Base-by-base conservation (phyloP, 37 sponge, comb jelly and placozoan species). In the Petrosia ficiformis region DNA sequence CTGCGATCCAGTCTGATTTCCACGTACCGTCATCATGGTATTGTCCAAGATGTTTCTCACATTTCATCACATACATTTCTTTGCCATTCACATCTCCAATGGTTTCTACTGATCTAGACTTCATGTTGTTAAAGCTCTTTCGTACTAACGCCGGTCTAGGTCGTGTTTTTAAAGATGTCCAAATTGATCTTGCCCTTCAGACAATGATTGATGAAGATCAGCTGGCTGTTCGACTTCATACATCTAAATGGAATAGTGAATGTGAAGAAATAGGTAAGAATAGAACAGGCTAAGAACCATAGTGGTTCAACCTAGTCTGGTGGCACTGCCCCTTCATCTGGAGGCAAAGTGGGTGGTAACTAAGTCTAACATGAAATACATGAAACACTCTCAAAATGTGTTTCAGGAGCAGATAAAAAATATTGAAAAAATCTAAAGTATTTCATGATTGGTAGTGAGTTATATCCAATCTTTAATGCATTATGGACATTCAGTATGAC, bases 91-190 rank as follows among this genome's bases (percentile, higher is more conserved):
- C 29, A 39, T 68, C n/a, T 1, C 75, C 79, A 14, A n/a, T 56
- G 33, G 77, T 85, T 39, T 6, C 30, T 6, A 85, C 86, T 2
- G 78, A 85, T 60, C 37, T 79, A 37, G 80, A 85, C 44, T 85
- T 85, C 38, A 52, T 85, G 58, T 22, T 85, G 41, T 28, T 85
- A 39, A 78, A 58, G 44, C 52, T 85, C 38, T 85, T 74, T 68
- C 67, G 86, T 21, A 85, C 86, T 14, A 76, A 85, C 48, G 69
- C 80, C 65, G 86, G 86, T 0, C 44, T 73, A 22, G 86, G 80
- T 6, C 59, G 59, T n/a, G 75, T 79, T 33, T 68, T 85, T 3
- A 68, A 60, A 42, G 79, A 79, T 35, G 54, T 85, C 36, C 86
- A 85, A 36, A 65, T 85, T n/a, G 31, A 81, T 19, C 0, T 6